These are phyloP conservation scores for Pterostichus niger DNA, from an alignment of 2,888 invertebrate species.

Conservation along the genomic window DNA sequence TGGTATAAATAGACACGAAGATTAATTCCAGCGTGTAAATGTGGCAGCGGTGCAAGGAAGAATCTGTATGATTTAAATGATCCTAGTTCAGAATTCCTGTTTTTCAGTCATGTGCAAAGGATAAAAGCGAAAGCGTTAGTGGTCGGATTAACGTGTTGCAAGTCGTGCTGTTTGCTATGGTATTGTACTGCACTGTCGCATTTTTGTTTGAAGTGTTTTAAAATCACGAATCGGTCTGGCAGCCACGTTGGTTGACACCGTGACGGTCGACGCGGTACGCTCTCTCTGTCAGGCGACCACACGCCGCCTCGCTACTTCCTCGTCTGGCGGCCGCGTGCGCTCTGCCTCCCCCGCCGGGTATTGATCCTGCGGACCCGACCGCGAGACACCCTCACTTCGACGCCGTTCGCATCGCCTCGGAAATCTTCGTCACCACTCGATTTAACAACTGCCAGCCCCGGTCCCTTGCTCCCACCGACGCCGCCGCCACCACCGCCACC, in stretches of 20 bases:
- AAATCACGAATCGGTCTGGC: constrained; percentile 63
- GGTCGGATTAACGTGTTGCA: not conserved
- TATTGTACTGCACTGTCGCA: constrained; percentile 44
- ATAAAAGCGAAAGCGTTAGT: constrained; percentile 35
- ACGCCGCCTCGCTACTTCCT: not conserved
- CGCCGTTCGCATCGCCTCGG: constrained; percentile 72
- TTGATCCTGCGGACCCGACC: constrained; percentile 75
- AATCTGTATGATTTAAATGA: constrained; percentile 10
- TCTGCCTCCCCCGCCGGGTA: constrained; percentile 71
- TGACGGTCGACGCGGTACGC: constrained; percentile 49
- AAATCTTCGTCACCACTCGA: constrained; percentile 73
- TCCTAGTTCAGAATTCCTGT: not conserved
- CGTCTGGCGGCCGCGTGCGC: constrained; percentile 63
- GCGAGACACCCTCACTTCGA: constrained; percentile 74
- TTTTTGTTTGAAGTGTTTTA: constrained; percentile 66
- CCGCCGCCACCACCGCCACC: constrained; percentile 69
- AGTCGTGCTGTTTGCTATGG: constrained; percentile 29
- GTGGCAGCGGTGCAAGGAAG: not conserved
- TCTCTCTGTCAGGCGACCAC: constrained; percentile 8
- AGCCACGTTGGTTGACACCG: constrained; percentile 59
- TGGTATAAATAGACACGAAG: not conserved
- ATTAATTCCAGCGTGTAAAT: not conserved
- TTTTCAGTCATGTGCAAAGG: constrained; percentile 22
- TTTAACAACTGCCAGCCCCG: constrained; percentile 72
- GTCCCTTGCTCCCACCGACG: constrained; percentile 70